Base-by-base conservation (phyloP, 2,888 invertebrate genomes). In the Dolomedes plantarius region DNA sequence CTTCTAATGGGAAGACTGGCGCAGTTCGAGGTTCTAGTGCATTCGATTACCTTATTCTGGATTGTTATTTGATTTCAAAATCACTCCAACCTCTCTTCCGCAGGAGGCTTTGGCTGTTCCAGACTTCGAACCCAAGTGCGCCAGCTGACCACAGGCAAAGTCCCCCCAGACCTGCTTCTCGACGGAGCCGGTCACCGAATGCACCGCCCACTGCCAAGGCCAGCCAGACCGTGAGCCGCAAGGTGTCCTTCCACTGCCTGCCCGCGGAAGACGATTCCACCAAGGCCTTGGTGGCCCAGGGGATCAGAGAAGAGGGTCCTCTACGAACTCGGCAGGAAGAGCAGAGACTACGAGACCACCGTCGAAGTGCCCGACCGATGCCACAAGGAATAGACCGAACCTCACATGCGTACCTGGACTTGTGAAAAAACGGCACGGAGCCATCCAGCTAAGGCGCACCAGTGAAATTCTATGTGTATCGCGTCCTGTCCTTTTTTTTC, bases 101-200 rank as follows among this genome's bases (percentile, higher is more conserved):
- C 29, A 86, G 86, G 77, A 1, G 87, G 82, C 11, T 74, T 75
- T 13, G 87, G 82, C 16, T 87, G 87, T 67, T 82, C 82, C 36
- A 71, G 69, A 29, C 73, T 76, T 1, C 77, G 64, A 11, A 87
- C 77, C 69, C 77, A 78, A n/a, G 62, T 80, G 0, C 2, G 87
- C 2, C 77, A 87, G 46, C 29, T 74, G 11, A 36, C n/a, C 3
- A 67, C 67, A 1, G 80, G 82, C 28, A 87, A 87, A 16, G 69
- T 46, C 1, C n/a, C 28, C 65, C 13, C 72, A 83, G 27, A 78
- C 82, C 3, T 87, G 87, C 75, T 87, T 87, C 73, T 87, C 87
- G 11, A 74, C 76, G 0, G 80, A 79, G 13, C 87, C 87, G 1
- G 68, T 87, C 0, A 32, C 78, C 9, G 75, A 68, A 16, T 87